Evolutionary conservation across 2,888 invertebrate genomes (phyloP), one percentile per base, ranked within the genome.

Genomic region (Laspeyria flexula): DNA sequence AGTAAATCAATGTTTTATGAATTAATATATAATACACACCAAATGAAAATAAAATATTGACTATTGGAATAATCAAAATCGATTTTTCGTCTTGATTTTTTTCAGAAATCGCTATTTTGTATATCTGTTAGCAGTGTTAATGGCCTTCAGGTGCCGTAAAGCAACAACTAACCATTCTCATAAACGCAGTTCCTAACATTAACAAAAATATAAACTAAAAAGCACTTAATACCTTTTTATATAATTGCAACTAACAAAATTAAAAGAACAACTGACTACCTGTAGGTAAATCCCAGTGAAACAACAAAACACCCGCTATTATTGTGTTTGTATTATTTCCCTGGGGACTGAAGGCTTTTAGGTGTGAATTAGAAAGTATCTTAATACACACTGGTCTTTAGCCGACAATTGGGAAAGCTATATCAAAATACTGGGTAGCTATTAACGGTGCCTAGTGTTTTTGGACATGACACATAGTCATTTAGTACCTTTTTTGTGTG

Each of bases 311-410:
- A 30, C 39, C 10, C 30, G 43, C 40, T 61, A 23, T 47, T 47
- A 48, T 43, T 43, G 40, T 56, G 55, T 68, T 54, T 56, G 47
- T 51, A 21, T 15, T 50, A 25, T 69, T 65, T 66, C 69, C 66
- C 66, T n/a, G 10, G 10, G 45, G 65, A 41, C 43, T 0, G n/a
- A 55, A 62, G 41, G 70, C 66, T 67, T 67, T 67, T 59, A 65
- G 55, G 56, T 18, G 30, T 29, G 44, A 65, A 69, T 67, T 67
- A 69, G 41, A 54, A 35, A 41, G 43, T 57, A 54, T 53, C 67
- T 48, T 64, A 46, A 67, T 65, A 40, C 37, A 13, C 27, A 46
- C 45, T 55, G 38, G 9, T 45, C 60, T 54, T 48, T 61, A 61
- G 35, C 12, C 29, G 34, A 21, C 54, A 23, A 39, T 15, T 6